phyloP scores from a whole-genome alignment of 2,888 invertebrate species.

The Pardosa pseudoannulata region DNA sequence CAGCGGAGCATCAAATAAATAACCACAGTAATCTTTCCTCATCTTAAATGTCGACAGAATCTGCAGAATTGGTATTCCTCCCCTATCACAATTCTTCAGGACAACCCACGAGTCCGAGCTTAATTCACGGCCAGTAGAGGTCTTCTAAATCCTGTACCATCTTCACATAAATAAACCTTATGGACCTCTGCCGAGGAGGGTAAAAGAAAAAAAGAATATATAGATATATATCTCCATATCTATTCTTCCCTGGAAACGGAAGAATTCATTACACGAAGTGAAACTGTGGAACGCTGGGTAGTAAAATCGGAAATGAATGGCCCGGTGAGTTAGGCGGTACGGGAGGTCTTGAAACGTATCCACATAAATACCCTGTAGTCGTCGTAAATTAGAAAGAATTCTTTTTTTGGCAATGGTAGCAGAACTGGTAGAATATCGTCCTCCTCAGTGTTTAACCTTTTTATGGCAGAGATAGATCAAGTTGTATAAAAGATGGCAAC shows the following conservation, averaged over 20 bases:
- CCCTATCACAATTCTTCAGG: not conserved
- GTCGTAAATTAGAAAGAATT: constrained; percentile 1
- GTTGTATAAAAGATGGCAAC: constrained; percentile 12
- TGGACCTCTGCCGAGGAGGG: not conserved
- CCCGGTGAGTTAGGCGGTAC: constrained; percentile 22
- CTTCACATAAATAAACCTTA: not conserved
- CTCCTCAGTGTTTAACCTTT: not conserved
- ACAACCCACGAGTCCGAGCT: not conserved
- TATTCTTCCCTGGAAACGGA: constrained; percentile 33
- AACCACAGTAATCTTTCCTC: not conserved
- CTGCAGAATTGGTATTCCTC: not conserved
- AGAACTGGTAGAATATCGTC: not conserved
- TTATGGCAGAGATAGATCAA: constrained; percentile 10
- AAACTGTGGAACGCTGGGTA: constrained; percentile 25
- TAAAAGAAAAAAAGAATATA: not conserved
- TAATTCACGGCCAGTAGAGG: not conserved
- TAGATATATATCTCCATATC: constrained; percentile 47
- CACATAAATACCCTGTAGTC: constrained; percentile 10
- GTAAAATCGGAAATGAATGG: constrained; percentile 66
- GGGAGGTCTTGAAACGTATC: constrained; percentile 43
- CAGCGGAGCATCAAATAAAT: not conserved
- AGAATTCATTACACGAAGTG: constrained; percentile 59
- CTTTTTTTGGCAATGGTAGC: not conserved
- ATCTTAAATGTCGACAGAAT: not conserved
- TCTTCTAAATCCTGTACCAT: not conserved